Conservation (phyloP, 2,888 invertebrate genomes). For the Gisinianus flammeolus region DNA sequence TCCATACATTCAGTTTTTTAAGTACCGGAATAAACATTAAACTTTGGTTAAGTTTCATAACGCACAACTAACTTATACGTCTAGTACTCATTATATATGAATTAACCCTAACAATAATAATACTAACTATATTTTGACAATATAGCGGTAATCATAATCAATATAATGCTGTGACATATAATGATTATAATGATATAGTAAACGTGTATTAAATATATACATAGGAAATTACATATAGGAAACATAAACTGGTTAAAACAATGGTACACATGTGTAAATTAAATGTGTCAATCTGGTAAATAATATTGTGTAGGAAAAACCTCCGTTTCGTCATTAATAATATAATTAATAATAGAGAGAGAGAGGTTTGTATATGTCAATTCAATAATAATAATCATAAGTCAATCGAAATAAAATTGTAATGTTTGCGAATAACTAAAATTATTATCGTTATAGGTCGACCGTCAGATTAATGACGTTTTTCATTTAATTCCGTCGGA, state of each 20-base stretch:
- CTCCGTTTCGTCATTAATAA: slow-evolving; percentile 21
- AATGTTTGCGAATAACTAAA: slow-evolving; percentile 30
- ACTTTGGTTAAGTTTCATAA: background rate
- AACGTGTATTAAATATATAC: background rate
- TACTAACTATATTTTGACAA: slow-evolving; percentile 14
- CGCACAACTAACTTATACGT: background rate
- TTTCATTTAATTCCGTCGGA: too few relatives aligned
- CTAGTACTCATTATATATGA: background rate
- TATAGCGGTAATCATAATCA: slow-evolving; percentile 20
- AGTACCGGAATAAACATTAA: background rate
- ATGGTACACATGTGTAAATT: slow-evolving; percentile 15
- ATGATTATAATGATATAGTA: background rate
- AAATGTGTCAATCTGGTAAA: slow-evolving; percentile 11
- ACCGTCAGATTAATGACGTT: background rate
- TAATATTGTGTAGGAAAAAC: slow-evolving; percentile 27
- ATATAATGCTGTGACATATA: slow-evolving; percentile 14
- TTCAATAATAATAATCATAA: slow-evolving; percentile 20
- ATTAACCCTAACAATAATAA: slow-evolving; percentile 24
- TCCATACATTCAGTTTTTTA: background rate
- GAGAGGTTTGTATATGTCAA: background rate
- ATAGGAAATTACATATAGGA: slow-evolving; percentile 18
- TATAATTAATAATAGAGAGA: background rate
- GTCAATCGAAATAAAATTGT: slow-evolving; percentile 32
- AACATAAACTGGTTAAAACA: slow-evolving; percentile 31
- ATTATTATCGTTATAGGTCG: background rate